Evolutionary conservation across 2,113 vertebrate genomes (phyloP), one percentile per base, ranked within the genome.

Genomic region (Gasterosteus nipponicus): DNA sequence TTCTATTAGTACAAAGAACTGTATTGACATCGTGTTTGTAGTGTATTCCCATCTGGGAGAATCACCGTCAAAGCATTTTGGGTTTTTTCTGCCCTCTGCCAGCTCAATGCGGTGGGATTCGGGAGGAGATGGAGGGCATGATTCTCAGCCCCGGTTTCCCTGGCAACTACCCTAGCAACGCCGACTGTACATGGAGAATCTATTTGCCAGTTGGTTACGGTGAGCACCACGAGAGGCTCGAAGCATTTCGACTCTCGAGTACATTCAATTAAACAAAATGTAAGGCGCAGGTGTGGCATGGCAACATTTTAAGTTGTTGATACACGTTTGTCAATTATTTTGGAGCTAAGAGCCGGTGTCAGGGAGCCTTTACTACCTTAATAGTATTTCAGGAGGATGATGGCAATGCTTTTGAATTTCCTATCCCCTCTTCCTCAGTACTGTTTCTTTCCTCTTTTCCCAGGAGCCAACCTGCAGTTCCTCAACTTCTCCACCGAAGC

Each of bases 101-200:
- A 99, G 98, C 98, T 3, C 97, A 97, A 85, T 99, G 98, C 81
- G 98, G 98, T 26, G 98, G 98, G 73, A 93, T 95, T 35, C 92
- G 94, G 15, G 96, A 97, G 39, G 97, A 98, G 82, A 95, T 96
- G 95, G 97, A 98, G 77, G 98, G 97, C 57, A 97, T 99, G 76
- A 97, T 99, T 83, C 95, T 99, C 85, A 99, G 98, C 82, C 98
- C 98, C 0, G 98, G 98, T 64, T 99, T 99, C 93, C 98, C 97
- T 51, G 98, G 98, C 61, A 99, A 99, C 91, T 99, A 99, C 69
- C 98, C 98, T 46, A 99, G 98, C 93, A 99, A 99, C 93, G 93
- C 96, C 83, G 98, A 99, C 91, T 99, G 98, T 91, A 96, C 96
- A 0, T 99, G 98, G 98, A 97, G 95, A 92, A 96, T 99, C 62